phyloP scores from a whole-genome alignment of 2,797 vertebrate genomes.

The Semaprochilodus insignis region DNA sequence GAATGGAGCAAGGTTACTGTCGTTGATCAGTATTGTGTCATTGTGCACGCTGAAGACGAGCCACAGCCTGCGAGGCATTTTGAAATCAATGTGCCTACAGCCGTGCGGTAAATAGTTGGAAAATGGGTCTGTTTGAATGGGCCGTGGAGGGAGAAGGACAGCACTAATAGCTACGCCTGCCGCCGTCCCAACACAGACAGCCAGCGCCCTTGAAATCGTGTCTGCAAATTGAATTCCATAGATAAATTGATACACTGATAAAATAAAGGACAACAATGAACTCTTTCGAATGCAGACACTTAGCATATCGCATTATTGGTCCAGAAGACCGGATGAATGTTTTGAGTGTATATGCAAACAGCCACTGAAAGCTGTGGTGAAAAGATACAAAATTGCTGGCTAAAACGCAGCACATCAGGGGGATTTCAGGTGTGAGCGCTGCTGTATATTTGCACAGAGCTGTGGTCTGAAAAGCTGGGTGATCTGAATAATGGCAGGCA shows the following conservation, averaged over 20 bases:
- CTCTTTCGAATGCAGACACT: constrained; percentile 21
- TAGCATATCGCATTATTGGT: constrained; percentile 1
- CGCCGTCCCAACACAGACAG: constrained; percentile 24
- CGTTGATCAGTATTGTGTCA: constrained; percentile 46
- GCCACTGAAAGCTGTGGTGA: constrained; percentile 4
- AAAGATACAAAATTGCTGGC: constrained; percentile 41
- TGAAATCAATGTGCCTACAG: constrained; percentile 58
- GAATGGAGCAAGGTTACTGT: constrained; percentile 46
- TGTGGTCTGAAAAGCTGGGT: constrained; percentile 9
- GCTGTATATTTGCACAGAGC: constrained; percentile 10
- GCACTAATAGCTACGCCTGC: constrained; percentile 39
- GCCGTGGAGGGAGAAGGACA: constrained; percentile 28
- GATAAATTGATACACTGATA: constrained; percentile 42
- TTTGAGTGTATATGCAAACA: constrained; percentile 32
- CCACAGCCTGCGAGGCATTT: constrained; percentile 44
- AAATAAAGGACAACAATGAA: constrained; percentile 39
- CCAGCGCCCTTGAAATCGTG: constrained; percentile 46
- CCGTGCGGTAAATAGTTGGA: constrained; percentile 52
- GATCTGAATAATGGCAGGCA: constrained; percentile 44
- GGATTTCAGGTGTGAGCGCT: background rate
- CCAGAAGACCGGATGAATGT: constrained; percentile 21
- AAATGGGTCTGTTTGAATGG: constrained; percentile 52
- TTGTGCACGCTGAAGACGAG: constrained; percentile 48
- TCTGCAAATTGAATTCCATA: constrained; percentile 39
- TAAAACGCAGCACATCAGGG: constrained; percentile 30